Evolutionary conservation across 2,888 invertebrate genomes (phyloP).

Genomic region (Synanthedon tipuliformis): DNA sequence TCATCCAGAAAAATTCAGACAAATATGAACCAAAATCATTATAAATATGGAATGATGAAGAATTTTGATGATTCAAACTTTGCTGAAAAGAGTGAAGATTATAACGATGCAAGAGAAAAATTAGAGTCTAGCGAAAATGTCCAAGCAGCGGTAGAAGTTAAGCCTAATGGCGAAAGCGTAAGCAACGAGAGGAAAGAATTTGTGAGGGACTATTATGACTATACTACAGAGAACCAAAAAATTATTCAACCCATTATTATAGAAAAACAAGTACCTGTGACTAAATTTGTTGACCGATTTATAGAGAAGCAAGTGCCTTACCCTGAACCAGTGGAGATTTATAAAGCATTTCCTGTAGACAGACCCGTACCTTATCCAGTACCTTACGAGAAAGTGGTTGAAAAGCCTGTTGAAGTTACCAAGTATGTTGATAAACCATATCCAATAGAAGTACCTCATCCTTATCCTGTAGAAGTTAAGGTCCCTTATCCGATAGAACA

Average conservation of each 20-base stretch:
- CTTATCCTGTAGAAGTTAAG: constrained; percentile 32
- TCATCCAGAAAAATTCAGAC: constrained; percentile 44
- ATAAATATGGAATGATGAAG: constrained; percentile 39
- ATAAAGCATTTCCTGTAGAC: constrained; percentile 42
- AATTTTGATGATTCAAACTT: constrained; percentile 31
- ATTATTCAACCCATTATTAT: constrained; percentile 58
- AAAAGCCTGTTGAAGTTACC: constrained; percentile 64
- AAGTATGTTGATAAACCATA: constrained; percentile 70
- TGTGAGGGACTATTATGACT: constrained; percentile 21
- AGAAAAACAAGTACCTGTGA: constrained; percentile 57
- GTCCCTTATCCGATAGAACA: constrained; percentile 60
- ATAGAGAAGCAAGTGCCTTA: constrained; percentile 58
- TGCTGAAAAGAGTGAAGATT: constrained; percentile 14
- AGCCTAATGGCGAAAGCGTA: constrained; percentile 22
- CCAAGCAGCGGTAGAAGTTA: constrained; percentile 34
- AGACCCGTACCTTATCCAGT: constrained; percentile 56
- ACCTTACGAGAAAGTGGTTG: constrained; percentile 62
- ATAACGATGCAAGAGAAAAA: constrained; percentile 30
- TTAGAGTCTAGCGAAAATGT: constrained; percentile 44
- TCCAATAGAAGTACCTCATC: constrained; percentile 61
- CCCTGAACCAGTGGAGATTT: constrained; percentile 44
- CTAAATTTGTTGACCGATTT: constrained; percentile 51
- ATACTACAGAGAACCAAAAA: constrained; percentile 31
- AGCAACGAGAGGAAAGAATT: constrained; percentile 33
- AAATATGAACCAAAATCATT: constrained; percentile 31